Percentiles rank a stretch among this genome's conserved stretches.
Evolutionary conservation across 1,140 invertebrate species (phyloP).

Genomic region (Nephotettix cincticeps): DNA sequence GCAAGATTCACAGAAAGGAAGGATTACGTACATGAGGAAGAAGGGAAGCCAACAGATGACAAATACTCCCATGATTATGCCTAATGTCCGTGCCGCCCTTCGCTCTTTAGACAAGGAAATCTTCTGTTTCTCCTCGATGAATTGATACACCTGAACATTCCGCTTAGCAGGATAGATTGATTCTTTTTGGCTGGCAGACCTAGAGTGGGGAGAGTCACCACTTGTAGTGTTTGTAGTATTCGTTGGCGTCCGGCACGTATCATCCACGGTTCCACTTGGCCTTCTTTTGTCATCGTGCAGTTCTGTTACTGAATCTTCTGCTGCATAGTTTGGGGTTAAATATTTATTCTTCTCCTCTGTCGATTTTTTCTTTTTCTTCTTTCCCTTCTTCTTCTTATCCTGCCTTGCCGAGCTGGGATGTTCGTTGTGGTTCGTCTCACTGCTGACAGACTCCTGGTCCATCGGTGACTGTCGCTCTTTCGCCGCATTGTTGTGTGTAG

Average conservation of each 20-base stretch:
- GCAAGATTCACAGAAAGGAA: constrained; percentile 73
- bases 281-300: constrained; percentile 37
- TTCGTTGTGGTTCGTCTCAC: constrained; percentile 68
- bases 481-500: constrained; percentile 26
- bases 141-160: constrained; percentile 67
- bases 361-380: constrained; percentile 47
- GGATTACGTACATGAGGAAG: constrained; percentile 92
- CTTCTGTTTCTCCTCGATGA: constrained; percentile 91
- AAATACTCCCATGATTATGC: constrained; percentile 94
- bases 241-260: constrained; percentile 6
- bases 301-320: constrained; percentile 65
- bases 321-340: constrained; percentile 56
- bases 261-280: constrained; percentile 2
- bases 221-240: constrained; percentile 33
- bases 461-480: constrained; percentile 46
- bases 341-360: constrained; percentile 54
- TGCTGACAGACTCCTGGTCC: constrained; percentile 76
- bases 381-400: constrained; percentile 42
- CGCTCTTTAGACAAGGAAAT: constrained; percentile 91
- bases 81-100: constrained; percentile 86
- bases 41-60: constrained; percentile 97
- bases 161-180: constrained; percentile 44
- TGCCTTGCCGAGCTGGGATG: constrained; percentile 48
- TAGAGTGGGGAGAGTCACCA: constrained; percentile 38
- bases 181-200: constrained; percentile 48